Conservation (phyloP, 2,888 invertebrate species). For the Mythimna lalbum region DNA sequence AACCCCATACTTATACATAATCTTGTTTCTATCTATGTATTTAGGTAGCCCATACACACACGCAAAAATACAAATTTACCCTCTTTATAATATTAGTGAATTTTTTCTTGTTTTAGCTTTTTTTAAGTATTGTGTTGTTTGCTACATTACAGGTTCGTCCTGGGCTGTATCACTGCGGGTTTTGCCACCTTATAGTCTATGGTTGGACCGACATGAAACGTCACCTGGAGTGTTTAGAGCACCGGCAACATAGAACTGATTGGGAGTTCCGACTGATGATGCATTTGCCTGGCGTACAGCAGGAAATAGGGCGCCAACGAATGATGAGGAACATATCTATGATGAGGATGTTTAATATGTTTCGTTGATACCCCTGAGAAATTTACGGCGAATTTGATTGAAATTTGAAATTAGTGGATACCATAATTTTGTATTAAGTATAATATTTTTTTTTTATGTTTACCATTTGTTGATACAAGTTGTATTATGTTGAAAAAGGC, state of each 20-base stretch:
- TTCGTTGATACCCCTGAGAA: background rate
- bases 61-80: too few species aligned
- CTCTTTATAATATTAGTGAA: too few species aligned
- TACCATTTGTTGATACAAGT: too few species aligned
- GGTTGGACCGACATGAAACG: conserved; percentile 57
- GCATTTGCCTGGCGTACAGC: conserved; percentile 32
- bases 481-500: too few species aligned
- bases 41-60: too few species aligned
- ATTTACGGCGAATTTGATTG: background rate
- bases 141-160: conserved; percentile 42
- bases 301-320: background rate
- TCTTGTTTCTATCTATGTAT: too few species aligned
- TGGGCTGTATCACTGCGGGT: conserved; percentile 73
- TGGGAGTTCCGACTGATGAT: conserved; percentile 30
- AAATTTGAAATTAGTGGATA: background rate
- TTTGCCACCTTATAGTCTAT: conserved; percentile 67
- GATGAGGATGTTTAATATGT: conserved; percentile 4
- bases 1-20: too few species aligned
- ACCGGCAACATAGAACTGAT: conserved; percentile 14
- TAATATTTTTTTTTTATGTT: background rate
- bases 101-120: too few species aligned
- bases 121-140: background rate
- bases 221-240: conserved; percentile 67
- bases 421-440: background rate
- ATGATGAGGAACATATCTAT: background rate